Base-by-base conservation (phyloP, 2,888 invertebrate genomes). In the Erebia epiphron region DNA sequence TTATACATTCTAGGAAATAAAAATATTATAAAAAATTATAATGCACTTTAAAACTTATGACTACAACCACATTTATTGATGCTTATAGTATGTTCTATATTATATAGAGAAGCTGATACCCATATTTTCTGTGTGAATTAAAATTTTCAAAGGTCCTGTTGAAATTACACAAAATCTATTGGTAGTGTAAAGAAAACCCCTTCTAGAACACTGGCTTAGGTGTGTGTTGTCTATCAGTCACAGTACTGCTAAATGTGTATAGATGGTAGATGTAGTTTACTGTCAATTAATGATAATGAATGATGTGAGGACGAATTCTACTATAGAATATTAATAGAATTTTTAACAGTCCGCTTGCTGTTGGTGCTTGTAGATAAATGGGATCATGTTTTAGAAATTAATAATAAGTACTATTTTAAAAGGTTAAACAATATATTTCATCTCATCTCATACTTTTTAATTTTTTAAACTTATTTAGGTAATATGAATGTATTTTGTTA, bases 291-390 rank as follows among this genome's bases (percentile, higher is more conserved):
- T 46, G 71, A 61, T 16, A 13, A 43, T 13, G 41, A 14, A n/a
- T 18, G 16, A 43, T 14, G 8, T 35, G 26, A 70, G 50, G 63
- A 43, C 64, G 35, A 62, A 61, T 68, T 54, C 63, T 69, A 70
- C 49, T 58, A 52, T 69, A 43, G 58, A 67, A 54, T 72, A 70
- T 73, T 68, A 73, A 63, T 72, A 73, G 73, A 68, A 73, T 73
- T 54, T 67, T 73, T 77, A 80, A 82, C 76, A 82, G 83, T 86
- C 86, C 81, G 81, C 82, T 86, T 83, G 76, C 81, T 80, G 79
- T 84, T 88, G 89, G 90, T 90, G 89, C 89, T 89, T 89, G 76
- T 86, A 85, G 83, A 82, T 76, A 79, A 80, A 81, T 82, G 80
- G 83, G 71, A 79, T 78, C 69, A 63, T 75, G 62, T 67, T 68